Base-by-base conservation (phyloP, 1,140 invertebrate genomes). In the Cydia strobilella region DNA sequence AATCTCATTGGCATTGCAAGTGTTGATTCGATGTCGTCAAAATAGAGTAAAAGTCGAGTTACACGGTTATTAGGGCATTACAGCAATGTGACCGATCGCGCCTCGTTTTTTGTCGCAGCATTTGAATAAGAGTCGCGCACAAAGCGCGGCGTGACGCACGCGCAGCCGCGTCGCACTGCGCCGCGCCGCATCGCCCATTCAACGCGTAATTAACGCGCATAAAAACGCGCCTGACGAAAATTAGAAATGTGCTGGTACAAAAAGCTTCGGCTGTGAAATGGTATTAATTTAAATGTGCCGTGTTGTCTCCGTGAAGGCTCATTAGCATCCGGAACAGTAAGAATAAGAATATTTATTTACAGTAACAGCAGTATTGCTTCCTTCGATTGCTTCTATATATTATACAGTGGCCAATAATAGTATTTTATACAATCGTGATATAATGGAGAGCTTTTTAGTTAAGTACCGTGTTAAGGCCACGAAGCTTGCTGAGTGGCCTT, bases 181-280 rank as follows among this genome's bases (percentile, higher is more conserved):
- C 39, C 69, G 25, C 74, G 63, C 72, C 74, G 74, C 63, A 20
- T 66, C 79, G 78, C 73, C 69, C 86, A 90, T 90, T 90, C 89
- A 89, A 84, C 80, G 77, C 83, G 82, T 91, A 91, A 91, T 91
- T 90, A 89, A 88, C 82, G 84, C 82, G 79, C 42, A 77, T 82
- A 89, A 91, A 91, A 91, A 86, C 79, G 74, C 35, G 75, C 72
- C 83, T 83, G 81, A 86, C 78, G 83, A 88, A 88, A 89, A 86
- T 90, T 85, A 84, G 85, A 89, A 90, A 88, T 84, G 87, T 88
- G 79, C 82, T 86, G 83, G 86, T 88, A 84, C 77, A 84, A 86
- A 86, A 86, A 80, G 74, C 18, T 25, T 66, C 77, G 78, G 79
- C 82, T 80, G 82, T 83, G 79, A 84, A 86, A 84, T 85, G 80